Evolutionary conservation across 2,797 vertebrate species (phyloP).

Genomic region (Tangara arthus): DNA sequence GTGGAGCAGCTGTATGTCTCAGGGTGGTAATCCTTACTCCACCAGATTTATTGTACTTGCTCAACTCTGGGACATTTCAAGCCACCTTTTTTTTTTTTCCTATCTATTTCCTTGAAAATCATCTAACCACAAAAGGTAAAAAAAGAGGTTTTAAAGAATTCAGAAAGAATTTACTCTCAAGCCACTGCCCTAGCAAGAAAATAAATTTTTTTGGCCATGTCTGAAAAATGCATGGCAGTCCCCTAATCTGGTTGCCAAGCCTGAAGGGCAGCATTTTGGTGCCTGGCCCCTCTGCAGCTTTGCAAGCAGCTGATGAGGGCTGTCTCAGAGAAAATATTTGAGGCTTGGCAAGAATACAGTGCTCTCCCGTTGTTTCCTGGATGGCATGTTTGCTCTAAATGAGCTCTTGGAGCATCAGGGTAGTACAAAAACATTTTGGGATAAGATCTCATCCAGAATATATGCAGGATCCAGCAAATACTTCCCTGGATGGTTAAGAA

Average conservation of each 20-base stretch:
- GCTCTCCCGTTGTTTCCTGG: not conserved
- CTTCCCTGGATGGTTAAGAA: not conserved
- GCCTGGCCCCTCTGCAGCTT: not conserved
- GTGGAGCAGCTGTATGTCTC: accelerated
- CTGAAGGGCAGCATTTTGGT: not conserved
- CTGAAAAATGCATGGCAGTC: not conserved
- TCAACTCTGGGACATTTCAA: not conserved
- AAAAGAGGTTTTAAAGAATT: not conserved
- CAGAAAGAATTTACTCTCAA: slow-evolving; percentile 9
- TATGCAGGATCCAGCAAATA: not conserved
- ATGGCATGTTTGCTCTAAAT: slow-evolving; percentile 29
- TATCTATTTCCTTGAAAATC: not conserved
- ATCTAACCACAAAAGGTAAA: not conserved
- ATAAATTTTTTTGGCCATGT: slow-evolving; percentile 18
- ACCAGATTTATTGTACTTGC: not conserved
- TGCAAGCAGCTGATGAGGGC: not conserved
- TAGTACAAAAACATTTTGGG: not conserved
- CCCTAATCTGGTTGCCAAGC: not conserved
- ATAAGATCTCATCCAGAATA: not conserved
- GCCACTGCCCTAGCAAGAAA: not conserved
- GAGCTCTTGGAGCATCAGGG: not conserved
- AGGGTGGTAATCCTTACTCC: not conserved
- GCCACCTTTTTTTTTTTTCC: not conserved
- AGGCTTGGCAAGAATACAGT: slow-evolving; percentile 14
- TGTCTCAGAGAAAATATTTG: slow-evolving; percentile 49